Evolutionary conservation across 2,113 vertebrate species (phyloP).

Genomic region (Percina caprodes): DNA sequence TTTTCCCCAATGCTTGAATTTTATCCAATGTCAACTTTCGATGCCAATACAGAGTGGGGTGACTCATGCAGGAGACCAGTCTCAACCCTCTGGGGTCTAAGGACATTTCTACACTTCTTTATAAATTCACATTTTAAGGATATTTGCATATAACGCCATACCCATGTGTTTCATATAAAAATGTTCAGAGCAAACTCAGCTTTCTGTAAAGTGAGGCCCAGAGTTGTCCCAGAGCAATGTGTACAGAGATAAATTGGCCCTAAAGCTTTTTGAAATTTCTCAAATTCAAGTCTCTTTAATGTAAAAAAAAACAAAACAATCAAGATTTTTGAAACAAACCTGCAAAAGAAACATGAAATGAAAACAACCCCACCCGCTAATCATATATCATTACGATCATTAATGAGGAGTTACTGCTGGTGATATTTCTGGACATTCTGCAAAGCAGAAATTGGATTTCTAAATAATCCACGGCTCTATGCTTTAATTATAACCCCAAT

Average conservation of each 20-base stretch:
- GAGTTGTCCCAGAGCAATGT: no score
- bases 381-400: constrained; percentile 52
- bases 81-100: no score
- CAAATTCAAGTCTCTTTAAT: not conserved
- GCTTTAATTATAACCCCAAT: constrained; percentile 66
- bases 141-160: no score
- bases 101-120: no score
- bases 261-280: no score
- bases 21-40: not conserved
- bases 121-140: no score
- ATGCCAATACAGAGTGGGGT: not conserved
- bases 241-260: no score
- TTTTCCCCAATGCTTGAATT: not conserved
- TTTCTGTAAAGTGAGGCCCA: no score
- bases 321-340: constrained; percentile 26
- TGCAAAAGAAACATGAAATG: constrained; percentile 22
- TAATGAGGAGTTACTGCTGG: constrained; percentile 54
- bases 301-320: constrained; percentile 11
- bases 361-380: constrained; percentile 48
- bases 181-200: no score
- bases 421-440: constrained; percentile 53
- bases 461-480: constrained; percentile 53
- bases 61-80: not conserved
- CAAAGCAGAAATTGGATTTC: constrained; percentile 39
- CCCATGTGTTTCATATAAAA: no score